Percentiles rank a stretch among this genome's conserved stretches.
Evolutionary conservation across 2,797 vertebrate genomes (phyloP).

Genomic region (Hoplostethus mediterraneus): DNA sequence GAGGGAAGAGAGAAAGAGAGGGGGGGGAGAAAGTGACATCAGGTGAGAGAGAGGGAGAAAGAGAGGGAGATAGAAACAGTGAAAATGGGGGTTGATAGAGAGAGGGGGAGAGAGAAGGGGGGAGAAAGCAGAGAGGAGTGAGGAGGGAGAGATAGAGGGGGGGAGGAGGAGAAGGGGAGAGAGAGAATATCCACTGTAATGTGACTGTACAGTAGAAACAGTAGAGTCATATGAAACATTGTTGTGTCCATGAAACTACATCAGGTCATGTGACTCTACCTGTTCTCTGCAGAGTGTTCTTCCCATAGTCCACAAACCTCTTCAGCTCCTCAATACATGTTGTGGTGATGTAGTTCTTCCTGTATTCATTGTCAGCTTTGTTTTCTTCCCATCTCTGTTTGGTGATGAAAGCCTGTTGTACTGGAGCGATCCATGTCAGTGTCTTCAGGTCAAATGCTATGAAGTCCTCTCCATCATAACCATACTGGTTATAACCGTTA

Average conservation of each 20-base stretch:
- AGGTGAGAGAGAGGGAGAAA: no score
- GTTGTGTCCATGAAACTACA: neutral
- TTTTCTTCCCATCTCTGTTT: conserved; percentile 16
- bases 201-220: neutral
- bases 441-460: neutral
- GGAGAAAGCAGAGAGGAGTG: no score
- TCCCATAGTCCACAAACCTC: conserved; percentile 51
- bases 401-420: conserved; percentile 12
- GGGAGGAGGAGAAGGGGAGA: no score
- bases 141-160: no score
- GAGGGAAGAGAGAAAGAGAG: no score
- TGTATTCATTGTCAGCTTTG: no score
- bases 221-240: neutral
- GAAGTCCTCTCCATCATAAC: conserved; percentile 64
- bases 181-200: no score
- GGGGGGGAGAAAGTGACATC: no score
- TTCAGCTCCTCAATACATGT: conserved; percentile 49
- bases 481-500: accelerated
- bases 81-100: no score
- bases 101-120: no score
- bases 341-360: no score
- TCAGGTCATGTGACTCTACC: conserved; percentile 53
- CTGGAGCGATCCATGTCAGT: neutral
- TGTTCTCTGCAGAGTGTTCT: conserved; percentile 51
- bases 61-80: no score